A percentile compares a stretch with the other conserved stretches of the same genome.
Evolutionary conservation across 2,113 vertebrate species (phyloP).

Genomic region (Seriola quinqueradiata): DNA sequence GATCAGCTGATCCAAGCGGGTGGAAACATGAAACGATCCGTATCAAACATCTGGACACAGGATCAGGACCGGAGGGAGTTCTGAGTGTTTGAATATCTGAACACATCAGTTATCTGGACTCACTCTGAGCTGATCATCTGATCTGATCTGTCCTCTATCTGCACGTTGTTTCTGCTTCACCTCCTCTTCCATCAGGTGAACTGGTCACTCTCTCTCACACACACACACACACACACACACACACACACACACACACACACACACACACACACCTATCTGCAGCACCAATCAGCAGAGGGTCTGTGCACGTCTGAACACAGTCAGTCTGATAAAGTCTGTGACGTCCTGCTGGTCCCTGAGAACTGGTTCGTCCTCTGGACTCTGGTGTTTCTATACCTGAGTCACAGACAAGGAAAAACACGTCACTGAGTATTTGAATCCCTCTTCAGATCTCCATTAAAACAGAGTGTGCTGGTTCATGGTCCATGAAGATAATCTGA

Average conservation of each 20-base stretch:
- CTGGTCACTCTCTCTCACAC: too few relatives aligned
- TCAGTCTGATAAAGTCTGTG: background rate
- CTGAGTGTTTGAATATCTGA: constrained; percentile 16
- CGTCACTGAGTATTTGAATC: too few relatives aligned
- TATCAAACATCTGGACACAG: background rate
- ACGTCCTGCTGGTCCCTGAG: background rate
- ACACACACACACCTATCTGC: background rate
- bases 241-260: too few relatives aligned
- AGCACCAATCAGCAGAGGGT: background rate
- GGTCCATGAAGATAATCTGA: too few relatives aligned
- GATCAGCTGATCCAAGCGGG: too few relatives aligned
- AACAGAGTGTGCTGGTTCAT: too few relatives aligned
- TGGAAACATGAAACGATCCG: background rate
- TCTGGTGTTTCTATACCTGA: background rate
- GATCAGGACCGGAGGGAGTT: background rate
- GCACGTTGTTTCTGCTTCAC: background rate
- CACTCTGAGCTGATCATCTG: background rate
- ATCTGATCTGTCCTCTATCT: background rate
- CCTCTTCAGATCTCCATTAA: too few relatives aligned
- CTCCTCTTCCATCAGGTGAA: background rate
- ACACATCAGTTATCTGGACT: background rate
- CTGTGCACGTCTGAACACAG: background rate
- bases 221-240: too few relatives aligned
- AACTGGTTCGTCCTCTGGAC: background rate
- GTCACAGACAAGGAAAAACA: background rate